phyloP scores from a whole-genome alignment of 2,797 vertebrate species.

The Lepilemur septentrionalis region DNA sequence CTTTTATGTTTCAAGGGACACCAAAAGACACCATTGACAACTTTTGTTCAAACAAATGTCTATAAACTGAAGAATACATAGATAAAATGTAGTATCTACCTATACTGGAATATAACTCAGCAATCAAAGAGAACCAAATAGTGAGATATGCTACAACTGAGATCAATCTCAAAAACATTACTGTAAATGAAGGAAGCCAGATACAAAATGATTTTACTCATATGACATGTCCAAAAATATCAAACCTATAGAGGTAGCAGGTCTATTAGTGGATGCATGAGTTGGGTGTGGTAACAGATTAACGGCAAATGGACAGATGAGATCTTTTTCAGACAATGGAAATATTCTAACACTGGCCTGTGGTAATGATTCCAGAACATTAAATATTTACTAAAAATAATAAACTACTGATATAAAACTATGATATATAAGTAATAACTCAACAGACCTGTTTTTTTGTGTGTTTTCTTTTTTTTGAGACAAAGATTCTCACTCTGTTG shows the following conservation, averaged over 20 bases:
- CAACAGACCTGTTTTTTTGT: background rate
- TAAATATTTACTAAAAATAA: background rate
- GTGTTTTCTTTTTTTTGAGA: background rate
- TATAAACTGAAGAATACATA: background rate
- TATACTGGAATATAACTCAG: background rate
- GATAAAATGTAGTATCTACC: background rate
- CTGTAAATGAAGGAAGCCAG: background rate
- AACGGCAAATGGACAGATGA: background rate
- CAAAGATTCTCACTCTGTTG: too few relatives aligned
- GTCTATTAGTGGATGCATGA: background rate
- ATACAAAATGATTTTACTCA: background rate
- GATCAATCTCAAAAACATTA: background rate
- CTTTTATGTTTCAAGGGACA: background rate
- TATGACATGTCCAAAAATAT: background rate
- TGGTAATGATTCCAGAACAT: background rate
- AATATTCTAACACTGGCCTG: background rate
- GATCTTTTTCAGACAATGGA: background rate
- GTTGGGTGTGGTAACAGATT: background rate
- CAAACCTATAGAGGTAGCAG: background rate
- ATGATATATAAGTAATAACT: background rate
- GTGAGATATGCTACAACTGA: background rate
- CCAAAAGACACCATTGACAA: background rate
- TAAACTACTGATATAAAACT: background rate
- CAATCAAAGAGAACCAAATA: background rate
- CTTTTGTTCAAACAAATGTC: background rate